A percentile compares a stretch with the other conserved stretches of the same genome.
phyloP scores from a whole-genome alignment of 1,140 invertebrate species.

The Pogonomyrmex barbatus region DNA sequence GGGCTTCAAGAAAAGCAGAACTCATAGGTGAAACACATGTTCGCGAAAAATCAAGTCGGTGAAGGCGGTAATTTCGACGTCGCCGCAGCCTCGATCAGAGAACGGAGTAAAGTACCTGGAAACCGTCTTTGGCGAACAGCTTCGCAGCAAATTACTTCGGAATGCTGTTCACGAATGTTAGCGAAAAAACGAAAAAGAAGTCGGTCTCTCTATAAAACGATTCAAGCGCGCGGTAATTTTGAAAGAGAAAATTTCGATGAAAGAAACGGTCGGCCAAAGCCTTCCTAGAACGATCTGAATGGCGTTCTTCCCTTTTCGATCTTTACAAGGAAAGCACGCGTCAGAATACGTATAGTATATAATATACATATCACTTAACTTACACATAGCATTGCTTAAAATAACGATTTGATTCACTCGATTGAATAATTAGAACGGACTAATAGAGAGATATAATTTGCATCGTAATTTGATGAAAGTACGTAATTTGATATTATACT shows the following conservation, averaged over 20 bases:
- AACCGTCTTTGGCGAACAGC: constrained; percentile 35
- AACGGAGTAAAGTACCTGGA: constrained; percentile 21
- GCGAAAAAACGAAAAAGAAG: constrained; percentile 27
- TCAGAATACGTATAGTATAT: not conserved
- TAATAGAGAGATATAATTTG: constrained; percentile 4
- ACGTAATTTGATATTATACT: not conserved
- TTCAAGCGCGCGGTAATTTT: constrained; percentile 41
- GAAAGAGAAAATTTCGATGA: constrained; percentile 44
- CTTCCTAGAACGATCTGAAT: not conserved
- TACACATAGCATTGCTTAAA: not conserved
- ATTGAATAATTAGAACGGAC: constrained; percentile 2
- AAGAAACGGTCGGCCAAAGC: constrained; percentile 30
- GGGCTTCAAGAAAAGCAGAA: not conserved
- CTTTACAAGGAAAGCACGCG: not conserved
- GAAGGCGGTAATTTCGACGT: constrained; percentile 34
- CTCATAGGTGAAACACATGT: not conserved
- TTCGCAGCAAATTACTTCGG: constrained; percentile 61
- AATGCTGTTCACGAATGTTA: constrained; percentile 36
- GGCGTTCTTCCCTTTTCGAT: not conserved
- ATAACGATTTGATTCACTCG: not conserved
- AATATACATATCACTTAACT: not conserved
- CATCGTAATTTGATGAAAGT: not conserved
- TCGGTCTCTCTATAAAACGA: constrained; percentile 13
- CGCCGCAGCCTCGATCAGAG: constrained; percentile 12
- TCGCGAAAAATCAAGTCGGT: constrained; percentile 13